Conservation (phyloP, 2,888 invertebrate genomes). For the Noctua janthe region DNA sequence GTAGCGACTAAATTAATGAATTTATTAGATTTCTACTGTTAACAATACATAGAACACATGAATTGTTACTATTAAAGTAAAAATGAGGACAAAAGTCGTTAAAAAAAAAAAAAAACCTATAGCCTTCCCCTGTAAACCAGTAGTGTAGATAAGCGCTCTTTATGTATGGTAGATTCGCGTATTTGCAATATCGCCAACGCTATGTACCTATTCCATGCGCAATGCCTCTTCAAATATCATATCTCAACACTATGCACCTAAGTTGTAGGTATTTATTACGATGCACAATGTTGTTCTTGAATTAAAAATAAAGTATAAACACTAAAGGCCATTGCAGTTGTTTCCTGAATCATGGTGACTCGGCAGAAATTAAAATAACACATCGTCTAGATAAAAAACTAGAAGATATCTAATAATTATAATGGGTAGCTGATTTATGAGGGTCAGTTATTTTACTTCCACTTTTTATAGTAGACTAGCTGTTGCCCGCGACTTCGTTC, state of each 20-base stretch:
- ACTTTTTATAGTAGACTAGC: conserved; percentile 1
- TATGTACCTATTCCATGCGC: background rate
- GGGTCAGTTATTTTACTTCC: conserved; percentile 6
- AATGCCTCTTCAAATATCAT: background rate
- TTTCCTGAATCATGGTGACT: conserved; percentile 35
- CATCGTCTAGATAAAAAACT: conserved; percentile 15
- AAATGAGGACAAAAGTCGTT: too few species aligned
- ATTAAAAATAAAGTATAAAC: conserved; percentile 15
- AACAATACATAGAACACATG: too few species aligned
- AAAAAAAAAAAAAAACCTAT: too few species aligned
- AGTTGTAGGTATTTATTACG: background rate
- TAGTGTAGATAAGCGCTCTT: too few species aligned
- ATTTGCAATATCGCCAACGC: too few species aligned
- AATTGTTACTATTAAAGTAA: too few species aligned
- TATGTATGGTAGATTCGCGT: too few species aligned
- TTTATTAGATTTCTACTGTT: too few species aligned
- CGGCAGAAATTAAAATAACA: background rate
- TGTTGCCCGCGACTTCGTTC: too few species aligned
- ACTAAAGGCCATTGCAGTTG: conserved; percentile 8
- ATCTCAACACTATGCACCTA: background rate
- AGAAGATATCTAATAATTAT: conserved; percentile 5
- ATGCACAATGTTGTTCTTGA: conserved; percentile 2
- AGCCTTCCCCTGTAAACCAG: too few species aligned
- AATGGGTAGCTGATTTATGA: conserved; percentile 2
- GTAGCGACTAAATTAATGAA: too few species aligned